phyloP scores from a whole-genome alignment of 2,888 invertebrate species.

The Ditula angustiorana region DNA sequence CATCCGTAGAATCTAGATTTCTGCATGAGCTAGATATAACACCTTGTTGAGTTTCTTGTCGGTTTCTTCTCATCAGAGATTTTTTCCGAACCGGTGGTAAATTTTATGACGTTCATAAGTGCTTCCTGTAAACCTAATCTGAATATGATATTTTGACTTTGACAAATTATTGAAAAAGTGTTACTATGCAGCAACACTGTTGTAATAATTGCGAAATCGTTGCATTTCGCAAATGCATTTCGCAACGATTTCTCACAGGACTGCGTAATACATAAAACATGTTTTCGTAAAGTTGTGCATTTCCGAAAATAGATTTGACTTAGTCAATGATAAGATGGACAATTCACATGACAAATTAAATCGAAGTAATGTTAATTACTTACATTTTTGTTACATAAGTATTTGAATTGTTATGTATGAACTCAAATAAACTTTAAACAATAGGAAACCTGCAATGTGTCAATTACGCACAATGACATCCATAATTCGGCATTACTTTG shows the following conservation, averaged over 20 bases:
- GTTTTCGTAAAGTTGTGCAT: not conserved
- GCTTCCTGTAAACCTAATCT: too few species aligned
- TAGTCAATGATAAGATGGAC: not conserved
- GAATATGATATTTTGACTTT: too few species aligned
- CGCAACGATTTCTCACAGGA: not conserved
- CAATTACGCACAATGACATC: not conserved
- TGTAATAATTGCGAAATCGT: too few species aligned
- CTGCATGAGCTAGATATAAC: not conserved
- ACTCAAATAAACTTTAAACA: not conserved
- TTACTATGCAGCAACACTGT: too few species aligned
- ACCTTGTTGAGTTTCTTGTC: too few species aligned
- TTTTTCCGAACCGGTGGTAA: too few species aligned
- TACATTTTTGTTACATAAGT: not conserved
- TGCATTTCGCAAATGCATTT: not conserved
- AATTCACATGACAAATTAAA: not conserved
- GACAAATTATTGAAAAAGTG: too few species aligned
- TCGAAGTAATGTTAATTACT: not conserved
- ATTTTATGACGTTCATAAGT: too few species aligned
- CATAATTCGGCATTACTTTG: not conserved
- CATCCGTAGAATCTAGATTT: constrained; percentile 31
- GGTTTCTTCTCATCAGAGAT: too few species aligned
- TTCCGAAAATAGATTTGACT: not conserved
- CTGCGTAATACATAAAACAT: constrained; percentile 5
- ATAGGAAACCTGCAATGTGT: not conserved
- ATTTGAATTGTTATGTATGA: not conserved